A percentile compares a stretch with the other conserved stretches of the same genome.
Evolutionary conservation across 1,140 invertebrate genomes (phyloP).

Genomic region (Drosophila mojavensis): DNA sequence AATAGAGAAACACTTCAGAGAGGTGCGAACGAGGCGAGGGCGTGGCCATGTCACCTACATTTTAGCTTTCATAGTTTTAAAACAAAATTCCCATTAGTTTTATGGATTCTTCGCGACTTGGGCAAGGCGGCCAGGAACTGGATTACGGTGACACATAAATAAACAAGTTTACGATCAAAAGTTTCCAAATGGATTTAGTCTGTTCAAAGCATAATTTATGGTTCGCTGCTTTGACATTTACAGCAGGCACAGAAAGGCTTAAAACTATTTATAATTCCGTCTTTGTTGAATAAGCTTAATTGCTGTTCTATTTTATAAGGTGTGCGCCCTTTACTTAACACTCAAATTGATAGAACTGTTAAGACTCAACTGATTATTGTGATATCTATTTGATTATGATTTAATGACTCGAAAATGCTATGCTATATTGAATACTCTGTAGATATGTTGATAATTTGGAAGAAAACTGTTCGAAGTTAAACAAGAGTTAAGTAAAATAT

Average conservation of each 20-base stretch:
- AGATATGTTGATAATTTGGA: too few species aligned
- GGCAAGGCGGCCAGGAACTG: not conserved
- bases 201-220: slow-evolving; percentile 9
- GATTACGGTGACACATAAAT: slow-evolving; percentile 24
- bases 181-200: slow-evolving; percentile 1
- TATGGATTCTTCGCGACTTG: slow-evolving; percentile 6
- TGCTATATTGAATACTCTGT: too few species aligned
- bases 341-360: not conserved
- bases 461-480: too few species aligned
- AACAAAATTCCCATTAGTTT: slow-evolving; percentile 15
- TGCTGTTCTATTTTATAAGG: not conserved
- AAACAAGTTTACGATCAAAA: slow-evolving; percentile 23
- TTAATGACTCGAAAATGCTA: too few species aligned
- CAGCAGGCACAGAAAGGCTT: not conserved
- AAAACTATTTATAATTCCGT: not conserved
- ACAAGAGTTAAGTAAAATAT: too few species aligned
- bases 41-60: slow-evolving; percentile 6
- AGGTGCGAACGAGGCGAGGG: slow-evolving; percentile 8
- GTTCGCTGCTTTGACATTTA: not conserved
- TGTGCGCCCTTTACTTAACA: not conserved
- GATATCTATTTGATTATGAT: too few species aligned
- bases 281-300: not conserved
- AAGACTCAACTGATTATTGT: too few species aligned
- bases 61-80: not conserved
- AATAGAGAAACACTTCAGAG: slow-evolving; percentile 27